A percentile compares a stretch with the other conserved stretches of the same genome.
These are phyloP conservation scores for Drosophila punjabiensis DNA, from an alignment of 1,140 invertebrate genomes.

Conservation along the genomic window DNA sequence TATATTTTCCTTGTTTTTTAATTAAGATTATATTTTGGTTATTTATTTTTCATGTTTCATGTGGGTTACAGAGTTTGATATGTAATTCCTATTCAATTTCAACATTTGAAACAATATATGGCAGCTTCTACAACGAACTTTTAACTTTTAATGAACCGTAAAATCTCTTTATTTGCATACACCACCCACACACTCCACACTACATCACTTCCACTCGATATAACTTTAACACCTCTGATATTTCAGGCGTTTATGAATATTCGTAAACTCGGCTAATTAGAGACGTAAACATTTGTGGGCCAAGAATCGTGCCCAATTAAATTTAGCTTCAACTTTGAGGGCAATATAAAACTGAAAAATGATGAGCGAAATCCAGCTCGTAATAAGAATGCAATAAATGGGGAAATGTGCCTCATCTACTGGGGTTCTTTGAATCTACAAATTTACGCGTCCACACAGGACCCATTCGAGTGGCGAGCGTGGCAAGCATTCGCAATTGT, in stretches of 20 bases:
- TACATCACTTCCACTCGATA: constrained; percentile 1
- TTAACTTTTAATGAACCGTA: constrained; percentile 39
- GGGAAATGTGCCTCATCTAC: constrained; percentile 24
- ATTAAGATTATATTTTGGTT: neutral
- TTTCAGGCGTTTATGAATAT: constrained; percentile 38
- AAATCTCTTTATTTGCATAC: constrained; percentile 9
- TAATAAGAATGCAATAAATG: constrained; percentile 55
- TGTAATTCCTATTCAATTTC: neutral
- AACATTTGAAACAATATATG: neutral
- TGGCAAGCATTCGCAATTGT: constrained; percentile 46
- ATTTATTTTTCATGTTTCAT: neutral
- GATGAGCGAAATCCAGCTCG: constrained; percentile 1
- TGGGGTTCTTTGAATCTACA: constrained; percentile 17
- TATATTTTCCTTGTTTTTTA: neutral
- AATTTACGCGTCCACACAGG: constrained; percentile 7
- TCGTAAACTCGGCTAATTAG: constrained; percentile 56
- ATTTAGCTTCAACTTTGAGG: neutral
- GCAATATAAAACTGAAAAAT: constrained; percentile 38
- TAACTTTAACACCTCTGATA: constrained; percentile 19
- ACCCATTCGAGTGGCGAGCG: constrained; percentile 24
- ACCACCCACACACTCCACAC: neutral
- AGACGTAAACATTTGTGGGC: constrained; percentile 58
- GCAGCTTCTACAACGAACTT: constrained; percentile 1
- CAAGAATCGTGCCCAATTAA: constrained; percentile 64
- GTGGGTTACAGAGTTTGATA: neutral